Conservation (phyloP, 53 echinoderm and acorn worm genomes). For the Echinarachnius parma region DNA sequence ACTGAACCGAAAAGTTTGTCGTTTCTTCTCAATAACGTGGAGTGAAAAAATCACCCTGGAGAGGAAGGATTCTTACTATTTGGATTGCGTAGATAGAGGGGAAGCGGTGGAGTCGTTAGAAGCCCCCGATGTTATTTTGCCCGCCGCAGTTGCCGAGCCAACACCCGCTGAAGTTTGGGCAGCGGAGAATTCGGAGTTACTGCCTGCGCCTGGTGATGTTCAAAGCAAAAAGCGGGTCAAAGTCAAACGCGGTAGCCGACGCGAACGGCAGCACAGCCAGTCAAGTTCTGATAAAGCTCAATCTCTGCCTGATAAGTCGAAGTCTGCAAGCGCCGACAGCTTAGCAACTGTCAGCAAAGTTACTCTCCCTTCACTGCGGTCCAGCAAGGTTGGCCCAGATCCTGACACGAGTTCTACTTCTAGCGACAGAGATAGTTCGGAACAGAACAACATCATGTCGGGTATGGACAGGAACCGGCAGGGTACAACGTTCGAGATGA, state of each 20-base stretch:
- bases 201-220: no score
- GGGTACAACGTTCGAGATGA: conserved; percentile 16
- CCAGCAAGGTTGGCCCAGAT: conserved; percentile 40
- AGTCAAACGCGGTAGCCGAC: neutral
- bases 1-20: no score
- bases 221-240: neutral
- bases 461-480: neutral
- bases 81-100: conserved; percentile 28
- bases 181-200: no score
- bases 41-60: conserved; percentile 28
- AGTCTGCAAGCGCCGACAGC: neutral
- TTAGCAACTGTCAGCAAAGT: conserved; percentile 31
- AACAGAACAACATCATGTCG: conserved; percentile 4
- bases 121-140: conserved; percentile 3
- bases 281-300: neutral
- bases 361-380: conserved; percentile 25
- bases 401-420: no score
- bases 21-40: neutral
- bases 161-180: no score
- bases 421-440: no score
- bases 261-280: neutral
- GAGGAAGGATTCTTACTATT: conserved; percentile 13
- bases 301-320: neutral
- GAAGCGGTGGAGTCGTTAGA: conserved; percentile 32
- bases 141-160: no score